Conservation (phyloP, 2,888 invertebrate genomes). For the Cosmia pyralina region DNA sequence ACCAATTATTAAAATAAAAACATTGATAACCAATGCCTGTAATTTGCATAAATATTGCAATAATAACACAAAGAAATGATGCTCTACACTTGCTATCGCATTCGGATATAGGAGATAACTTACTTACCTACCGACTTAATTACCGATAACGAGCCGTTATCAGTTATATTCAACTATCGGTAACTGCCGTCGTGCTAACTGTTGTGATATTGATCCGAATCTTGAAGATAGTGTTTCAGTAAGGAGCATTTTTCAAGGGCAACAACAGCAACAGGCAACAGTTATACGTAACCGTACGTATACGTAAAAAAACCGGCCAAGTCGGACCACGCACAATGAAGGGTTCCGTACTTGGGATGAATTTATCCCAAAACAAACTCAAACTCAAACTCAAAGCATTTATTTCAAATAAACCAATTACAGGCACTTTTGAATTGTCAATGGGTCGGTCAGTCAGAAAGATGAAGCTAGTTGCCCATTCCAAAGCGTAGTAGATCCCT, state of each 20-base stretch:
- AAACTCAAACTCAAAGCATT: no score
- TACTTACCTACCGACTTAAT: constrained; percentile 23
- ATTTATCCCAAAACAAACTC: no score
- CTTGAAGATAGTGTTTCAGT: constrained; percentile 26
- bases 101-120: constrained; percentile 42
- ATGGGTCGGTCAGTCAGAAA: no score
- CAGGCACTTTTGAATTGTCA: no score
- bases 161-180: constrained; percentile 30
- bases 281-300: no score
- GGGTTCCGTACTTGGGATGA: no score
- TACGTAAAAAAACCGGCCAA: no score
- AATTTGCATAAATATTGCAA: constrained; percentile 56
- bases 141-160: constrained; percentile 49
- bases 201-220: constrained; percentile 28
- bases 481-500: no score
- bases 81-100: constrained; percentile 36
- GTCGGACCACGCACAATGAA: no score
- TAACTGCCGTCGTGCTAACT: constrained; percentile 22
- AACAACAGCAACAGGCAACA: no score
- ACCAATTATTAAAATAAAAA: constrained; percentile 27
- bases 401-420: no score
- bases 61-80: constrained; percentile 44
- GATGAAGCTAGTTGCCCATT: no score
- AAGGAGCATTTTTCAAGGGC: constrained; percentile 21
- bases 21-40: constrained; percentile 23